Percentiles rank a stretch among this genome's conserved stretches.
These are phyloP conservation scores for Cydia amplana DNA, from an alignment of 1,140 invertebrate genomes.

Conservation along the genomic window DNA sequence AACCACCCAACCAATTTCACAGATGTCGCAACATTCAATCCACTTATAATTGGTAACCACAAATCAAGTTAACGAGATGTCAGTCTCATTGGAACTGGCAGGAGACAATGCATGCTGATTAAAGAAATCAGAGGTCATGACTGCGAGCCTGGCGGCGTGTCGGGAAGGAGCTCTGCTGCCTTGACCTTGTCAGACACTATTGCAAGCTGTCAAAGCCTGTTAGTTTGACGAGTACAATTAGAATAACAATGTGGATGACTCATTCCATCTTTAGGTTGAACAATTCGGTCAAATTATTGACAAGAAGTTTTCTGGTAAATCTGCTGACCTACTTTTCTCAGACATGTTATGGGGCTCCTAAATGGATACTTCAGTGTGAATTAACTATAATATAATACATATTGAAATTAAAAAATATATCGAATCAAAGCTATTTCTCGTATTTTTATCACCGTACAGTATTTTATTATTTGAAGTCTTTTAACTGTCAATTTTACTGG, in stretches of 20 bases:
- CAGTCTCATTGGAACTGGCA: conserved; percentile 3
- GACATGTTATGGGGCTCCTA: not conserved
- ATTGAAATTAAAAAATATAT: too few species aligned
- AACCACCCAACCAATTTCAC: conserved; percentile 29
- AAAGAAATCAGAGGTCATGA: conserved; percentile 30
- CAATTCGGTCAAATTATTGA: not conserved
- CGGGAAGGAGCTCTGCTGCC: not conserved
- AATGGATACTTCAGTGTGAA: too few species aligned
- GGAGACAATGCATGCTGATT: conserved; percentile 22
- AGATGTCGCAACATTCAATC: conserved; percentile 26
- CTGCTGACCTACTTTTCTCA: not conserved
- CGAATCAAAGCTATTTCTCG: too few species aligned
- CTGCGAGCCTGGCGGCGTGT: not conserved
- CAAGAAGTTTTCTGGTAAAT: not conserved
- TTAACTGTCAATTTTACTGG: not conserved
- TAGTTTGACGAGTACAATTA: conserved; percentile 24
- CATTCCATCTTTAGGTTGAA: not conserved
- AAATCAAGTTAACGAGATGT: conserved; percentile 30
- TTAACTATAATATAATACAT: too few species aligned
- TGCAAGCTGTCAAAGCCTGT: conserved; percentile 19
- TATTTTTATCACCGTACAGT: too few species aligned
- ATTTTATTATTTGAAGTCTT: not conserved
- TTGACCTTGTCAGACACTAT: conserved; percentile 25
- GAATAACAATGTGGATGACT: conserved; percentile 24
- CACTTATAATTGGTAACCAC: conserved; percentile 27